Percentiles rank a stretch among this genome's conserved stretches.
phyloP scores from a whole-genome alignment of 2,888 invertebrate species.

The Hedychridium roseum region DNA sequence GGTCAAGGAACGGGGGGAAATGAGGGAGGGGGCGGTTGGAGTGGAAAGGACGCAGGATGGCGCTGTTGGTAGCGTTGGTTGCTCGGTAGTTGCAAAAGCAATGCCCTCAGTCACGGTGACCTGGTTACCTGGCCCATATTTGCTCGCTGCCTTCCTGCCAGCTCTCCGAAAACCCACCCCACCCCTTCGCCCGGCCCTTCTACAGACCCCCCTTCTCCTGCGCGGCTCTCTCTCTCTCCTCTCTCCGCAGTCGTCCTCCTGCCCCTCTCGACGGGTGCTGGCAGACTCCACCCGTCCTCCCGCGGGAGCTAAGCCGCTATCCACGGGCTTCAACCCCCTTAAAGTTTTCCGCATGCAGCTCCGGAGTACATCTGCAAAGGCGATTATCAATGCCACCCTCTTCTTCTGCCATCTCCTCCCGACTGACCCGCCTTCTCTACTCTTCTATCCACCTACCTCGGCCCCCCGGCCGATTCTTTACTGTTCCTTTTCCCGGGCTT shows the following conservation, averaged over 20 bases:
- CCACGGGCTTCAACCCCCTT: constrained; percentile 16
- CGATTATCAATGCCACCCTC: constrained; percentile 30
- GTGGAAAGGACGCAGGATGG: constrained; percentile 19
- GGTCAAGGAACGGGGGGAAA: neutral
- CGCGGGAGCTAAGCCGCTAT: constrained; percentile 3
- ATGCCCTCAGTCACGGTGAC: constrained; percentile 53
- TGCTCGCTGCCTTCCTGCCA: constrained; percentile 22
- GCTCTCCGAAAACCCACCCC: constrained; percentile 10
- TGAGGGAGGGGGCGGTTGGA: constrained; percentile 5
- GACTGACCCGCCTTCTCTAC: constrained; percentile 1
- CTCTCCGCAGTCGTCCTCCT: neutral
- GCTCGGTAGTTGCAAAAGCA: constrained; percentile 48
- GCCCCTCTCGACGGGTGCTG: neutral
- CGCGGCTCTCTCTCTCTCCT: constrained; percentile 11
- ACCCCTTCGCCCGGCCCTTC: neutral
- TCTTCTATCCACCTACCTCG: neutral
- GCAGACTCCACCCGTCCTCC: neutral
- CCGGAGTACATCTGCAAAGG: constrained; percentile 20
- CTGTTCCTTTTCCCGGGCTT: too few relatives aligned
- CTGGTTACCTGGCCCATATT: constrained; percentile 54
- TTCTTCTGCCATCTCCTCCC: too few relatives aligned
- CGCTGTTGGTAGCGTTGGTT: constrained; percentile 21
- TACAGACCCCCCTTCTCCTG: constrained; percentile 5
- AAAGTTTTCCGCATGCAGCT: constrained; percentile 23
- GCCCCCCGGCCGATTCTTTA: neutral